These are phyloP conservation scores for Anoura caudifer DNA, from an alignment of 2,113 vertebrate genomes.

Conservation along the genomic window DNA sequence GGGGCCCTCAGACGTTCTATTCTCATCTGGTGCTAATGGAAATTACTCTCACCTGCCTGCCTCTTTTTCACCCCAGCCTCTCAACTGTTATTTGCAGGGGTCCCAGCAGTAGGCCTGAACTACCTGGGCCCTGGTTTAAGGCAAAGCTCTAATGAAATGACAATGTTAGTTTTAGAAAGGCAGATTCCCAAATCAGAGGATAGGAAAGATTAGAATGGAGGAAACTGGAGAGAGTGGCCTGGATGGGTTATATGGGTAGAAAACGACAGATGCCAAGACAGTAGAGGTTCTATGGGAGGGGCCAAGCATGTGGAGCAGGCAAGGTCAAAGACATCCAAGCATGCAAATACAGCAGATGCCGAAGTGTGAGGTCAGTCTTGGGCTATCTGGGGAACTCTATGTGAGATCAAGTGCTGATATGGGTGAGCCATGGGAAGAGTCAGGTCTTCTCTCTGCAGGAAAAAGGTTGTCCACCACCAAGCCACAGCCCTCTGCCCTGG, in stretches of 20 bases:
- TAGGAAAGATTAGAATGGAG: not conserved
- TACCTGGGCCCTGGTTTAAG: not conserved
- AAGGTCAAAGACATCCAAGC: not conserved
- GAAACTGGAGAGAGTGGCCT: not conserved
- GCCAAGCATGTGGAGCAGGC: too few relatives aligned
- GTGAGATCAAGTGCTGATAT: rapidly evolving
- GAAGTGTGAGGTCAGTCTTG: not conserved
- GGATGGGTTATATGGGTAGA: not conserved
- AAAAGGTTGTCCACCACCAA: not conserved
- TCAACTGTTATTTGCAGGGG: not conserved
- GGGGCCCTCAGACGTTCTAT: not conserved
- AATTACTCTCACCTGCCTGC: not conserved
- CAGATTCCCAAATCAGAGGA: not conserved
- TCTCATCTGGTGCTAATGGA: not conserved
- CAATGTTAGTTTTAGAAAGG: not conserved
- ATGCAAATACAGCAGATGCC: not conserved
- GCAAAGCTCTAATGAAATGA: not conserved
- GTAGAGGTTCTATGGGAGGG: not conserved
- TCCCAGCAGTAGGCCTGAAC: not conserved
- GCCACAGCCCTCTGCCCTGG: rapidly evolving
- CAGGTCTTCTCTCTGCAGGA: not conserved
- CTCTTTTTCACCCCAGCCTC: not conserved
- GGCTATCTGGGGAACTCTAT: not conserved
- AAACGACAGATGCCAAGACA: not conserved
- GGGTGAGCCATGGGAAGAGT: rapidly evolving